Evolutionary conservation across 2,113 vertebrate genomes (phyloP).

Genomic region (Rana temporaria): DNA sequence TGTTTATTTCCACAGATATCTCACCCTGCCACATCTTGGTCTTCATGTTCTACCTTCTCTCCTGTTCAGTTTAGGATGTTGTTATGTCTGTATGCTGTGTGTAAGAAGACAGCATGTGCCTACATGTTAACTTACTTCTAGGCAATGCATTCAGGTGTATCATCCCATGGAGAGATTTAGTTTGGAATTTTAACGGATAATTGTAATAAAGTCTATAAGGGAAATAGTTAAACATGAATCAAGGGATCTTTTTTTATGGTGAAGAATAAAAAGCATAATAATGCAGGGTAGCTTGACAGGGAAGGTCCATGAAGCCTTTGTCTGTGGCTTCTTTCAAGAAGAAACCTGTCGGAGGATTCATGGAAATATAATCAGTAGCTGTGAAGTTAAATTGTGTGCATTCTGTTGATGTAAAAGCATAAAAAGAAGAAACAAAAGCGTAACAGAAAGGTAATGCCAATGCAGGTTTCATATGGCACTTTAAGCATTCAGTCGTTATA

Average conservation of each 20-base stretch:
- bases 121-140: constrained; percentile 42
- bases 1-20: background rate
- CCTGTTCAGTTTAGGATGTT: constrained; percentile 48
- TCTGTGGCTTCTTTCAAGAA: constrained; percentile 34
- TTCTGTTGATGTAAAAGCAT: constrained; percentile 1
- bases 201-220: constrained; percentile 28
- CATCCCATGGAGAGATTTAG: constrained; percentile 53
- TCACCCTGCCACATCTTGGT: background rate
- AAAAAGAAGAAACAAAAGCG: background rate
- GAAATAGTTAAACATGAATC: constrained; percentile 38
- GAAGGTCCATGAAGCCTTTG: constrained; percentile 11
- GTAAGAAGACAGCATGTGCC: constrained; percentile 25
- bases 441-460: background rate
- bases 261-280: constrained; percentile 30
- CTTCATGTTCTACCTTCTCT: constrained; percentile 8
- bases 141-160: constrained; percentile 49
- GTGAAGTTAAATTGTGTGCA: background rate
- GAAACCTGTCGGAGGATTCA: constrained; percentile 38
- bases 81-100: constrained; percentile 39
- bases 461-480: background rate
- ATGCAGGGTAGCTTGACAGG: constrained; percentile 33
- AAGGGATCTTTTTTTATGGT: constrained; percentile 41
- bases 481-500: no score
- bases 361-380: constrained; percentile 5
- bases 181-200: constrained; percentile 44